Base-by-base conservation (phyloP, 2,797 vertebrate genomes). In the Pempheris klunzingeri region DNA sequence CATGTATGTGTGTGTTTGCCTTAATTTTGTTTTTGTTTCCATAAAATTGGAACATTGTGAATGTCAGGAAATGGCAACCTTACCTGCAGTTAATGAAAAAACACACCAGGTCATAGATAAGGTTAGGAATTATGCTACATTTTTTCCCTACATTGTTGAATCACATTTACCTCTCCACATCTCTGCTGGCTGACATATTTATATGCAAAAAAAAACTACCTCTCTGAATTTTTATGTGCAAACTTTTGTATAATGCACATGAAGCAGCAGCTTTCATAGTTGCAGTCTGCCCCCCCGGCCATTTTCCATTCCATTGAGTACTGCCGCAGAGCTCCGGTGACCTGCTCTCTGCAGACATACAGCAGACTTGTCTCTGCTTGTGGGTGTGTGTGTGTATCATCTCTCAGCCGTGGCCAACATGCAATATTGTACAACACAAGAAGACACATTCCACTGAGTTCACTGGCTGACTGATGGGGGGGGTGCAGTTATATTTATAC, bases 221-320 rank as follows among this genome's bases (percentile, higher is more conserved):
- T 60, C 46, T 24, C 60, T 43, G 60, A 72, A 79, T 87, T 84
- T 83, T 78, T 55, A 77, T 82, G 74, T 5, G 15, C 81, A 72
- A 67, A 59, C 80, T 79, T 88, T 78, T 74, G 66, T 82, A 58
- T 80, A 73, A 81, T 82, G 74, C 72, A 81, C 81, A 74, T 69
- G 58, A 83, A 74, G 77, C 71, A 39, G 69, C 65, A 60, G 79
- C 64, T 50, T 85, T 80, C 65, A 67, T 61, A 47, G 72, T 63
- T 5, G 43, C 67, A 28, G 26, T 46, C 61, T 14, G 2, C 65
- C 32, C 88, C 64, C 64, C 32, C 2, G 34, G 83, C 77, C 74
- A 82, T 90, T 91, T 93, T 92, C 79, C 87, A 87, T 92, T 88
- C 83, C 87, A 83, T 39, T 81, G 85, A 91, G 66, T 83, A 11